These are phyloP conservation scores for Ptychadena robeensis DNA, from an alignment of 2,797 vertebrate species.

Conservation along the genomic window DNA sequence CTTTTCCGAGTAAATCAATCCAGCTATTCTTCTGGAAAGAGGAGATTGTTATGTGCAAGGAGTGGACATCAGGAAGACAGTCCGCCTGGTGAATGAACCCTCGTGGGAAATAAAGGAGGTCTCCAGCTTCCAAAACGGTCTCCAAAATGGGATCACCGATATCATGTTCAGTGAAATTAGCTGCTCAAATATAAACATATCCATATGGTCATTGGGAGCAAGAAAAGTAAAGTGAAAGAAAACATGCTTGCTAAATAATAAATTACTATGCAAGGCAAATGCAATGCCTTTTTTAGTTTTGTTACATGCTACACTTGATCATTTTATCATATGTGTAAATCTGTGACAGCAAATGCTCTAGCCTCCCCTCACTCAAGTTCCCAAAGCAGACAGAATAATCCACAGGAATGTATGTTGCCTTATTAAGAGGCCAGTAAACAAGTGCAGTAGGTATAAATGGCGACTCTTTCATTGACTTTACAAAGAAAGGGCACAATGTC, in stretches of 20 bases:
- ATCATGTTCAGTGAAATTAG: conserved; percentile 83
- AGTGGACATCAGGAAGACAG: conserved; percentile 87
- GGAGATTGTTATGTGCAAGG: conserved; percentile 93
- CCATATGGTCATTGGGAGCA: neutral
- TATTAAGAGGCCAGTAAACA: no score
- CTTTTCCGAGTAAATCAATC: conserved; percentile 88
- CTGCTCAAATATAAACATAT: conserved; percentile 64
- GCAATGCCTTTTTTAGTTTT: no score
- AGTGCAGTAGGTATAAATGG: no score
- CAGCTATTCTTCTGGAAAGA: conserved; percentile 94
- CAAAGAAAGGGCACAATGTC: no score
- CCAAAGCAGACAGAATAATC: no score
- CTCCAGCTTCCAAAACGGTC: conserved; percentile 88
- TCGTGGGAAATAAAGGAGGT: conserved; percentile 93
- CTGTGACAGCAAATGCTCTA: no score
- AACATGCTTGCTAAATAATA: neutral
- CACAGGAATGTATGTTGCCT: no score
- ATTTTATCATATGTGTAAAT: no score
- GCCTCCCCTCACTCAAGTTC: no score
- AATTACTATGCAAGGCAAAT: no score
- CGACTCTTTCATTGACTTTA: no score
- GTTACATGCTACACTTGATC: no score
- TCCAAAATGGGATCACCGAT: conserved; percentile 88
- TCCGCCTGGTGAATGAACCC: conserved; percentile 94
- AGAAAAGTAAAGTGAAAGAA: neutral